Base-by-base conservation (phyloP, 2,113 vertebrate species). In the Actenoides lindsayi region DNA sequence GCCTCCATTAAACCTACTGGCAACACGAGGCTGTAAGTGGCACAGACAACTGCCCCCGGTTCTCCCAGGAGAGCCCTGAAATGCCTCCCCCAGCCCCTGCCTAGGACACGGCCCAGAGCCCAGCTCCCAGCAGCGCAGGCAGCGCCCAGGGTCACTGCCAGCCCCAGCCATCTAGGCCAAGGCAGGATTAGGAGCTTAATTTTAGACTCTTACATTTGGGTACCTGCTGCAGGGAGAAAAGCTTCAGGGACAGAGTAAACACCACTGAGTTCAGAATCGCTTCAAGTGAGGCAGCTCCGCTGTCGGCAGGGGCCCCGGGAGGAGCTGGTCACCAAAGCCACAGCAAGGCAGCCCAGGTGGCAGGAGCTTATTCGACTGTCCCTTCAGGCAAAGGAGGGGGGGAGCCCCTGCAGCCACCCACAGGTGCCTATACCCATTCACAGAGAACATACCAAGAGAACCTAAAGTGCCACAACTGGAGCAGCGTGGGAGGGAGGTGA, bases 261-360 rank as follows among this genome's bases (percentile, higher is more conserved):
- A 53, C 37, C 56, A 67, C 24, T 0, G 4, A 46, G 62, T 57
- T 35, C 0, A 0, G 13, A 39, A 12, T 9, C 2, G 3, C 35
- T 60, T 35, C 31, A 31, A 46, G 53, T 39, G 54, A 82, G 56
- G 8, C 2, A 1, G 44, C 25, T 51, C 77, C 50, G 17, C 25
- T 5, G 1, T 21, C 48, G 1, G 2, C 20, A 5, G 53, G 60
- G 33, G 14, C 42, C 50, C 33, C 0, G 1, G 53, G 14, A 30
- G 21, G 20, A 87, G 46, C 74, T 9, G 60, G n/a, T 11, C 27
- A 13, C 44, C 9, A 0, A 48, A 19, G n/a, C 35, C 86, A 18
- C 2, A 1, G 41, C 1, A 0, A 3, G 27, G 21, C 68, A 59
- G 54, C 35, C 73, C 46, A 6, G 35, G 16, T 9, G 21, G 69